Evolutionary conservation across 2,797 vertebrate species (phyloP).

Genomic region (Crenichthys baileyi): DNA sequence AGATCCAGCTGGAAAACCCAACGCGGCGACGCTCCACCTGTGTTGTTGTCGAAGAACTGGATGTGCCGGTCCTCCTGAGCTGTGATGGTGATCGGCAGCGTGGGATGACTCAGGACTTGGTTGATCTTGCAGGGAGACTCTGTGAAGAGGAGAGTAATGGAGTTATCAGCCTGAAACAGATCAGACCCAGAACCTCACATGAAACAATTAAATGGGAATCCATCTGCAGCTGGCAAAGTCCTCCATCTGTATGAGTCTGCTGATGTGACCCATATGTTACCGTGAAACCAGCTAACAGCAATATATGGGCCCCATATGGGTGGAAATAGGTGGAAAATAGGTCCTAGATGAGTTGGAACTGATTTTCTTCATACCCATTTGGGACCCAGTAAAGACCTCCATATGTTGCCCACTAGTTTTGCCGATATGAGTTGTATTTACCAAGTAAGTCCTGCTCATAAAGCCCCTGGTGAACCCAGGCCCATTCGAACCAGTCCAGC

Average conservation of each 20-base stretch:
- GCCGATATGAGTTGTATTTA: too few species aligned
- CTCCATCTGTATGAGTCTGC: too few species aligned
- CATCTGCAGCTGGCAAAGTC: too few species aligned
- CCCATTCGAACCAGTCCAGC: not conserved
- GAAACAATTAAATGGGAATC: too few species aligned
- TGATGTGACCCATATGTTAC: too few species aligned
- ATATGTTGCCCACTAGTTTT: too few species aligned
- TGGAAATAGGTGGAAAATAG: not conserved
- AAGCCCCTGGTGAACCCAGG: not conserved
- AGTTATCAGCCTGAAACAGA: not conserved
- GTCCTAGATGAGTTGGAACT: too few species aligned
- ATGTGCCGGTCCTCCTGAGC: conserved; percentile 96
- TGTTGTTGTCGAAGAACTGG: conserved; percentile 96
- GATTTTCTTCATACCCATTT: too few species aligned
- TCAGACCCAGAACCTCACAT: not conserved
- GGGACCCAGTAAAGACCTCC: too few species aligned
- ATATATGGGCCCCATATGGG: not conserved
- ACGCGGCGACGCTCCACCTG: conserved; percentile 63
- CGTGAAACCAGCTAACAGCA: not conserved
- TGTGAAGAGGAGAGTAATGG: conserved; percentile 18
- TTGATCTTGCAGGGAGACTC: conserved; percentile 90
- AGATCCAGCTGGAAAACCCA: not conserved
- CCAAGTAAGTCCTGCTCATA: too few species aligned
- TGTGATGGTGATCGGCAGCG: conserved; percentile 93
- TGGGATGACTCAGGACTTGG: conserved; percentile 95